These are phyloP conservation scores for Cydia strobilella DNA, from an alignment of 1,140 invertebrate species.

Conservation along the genomic window DNA sequence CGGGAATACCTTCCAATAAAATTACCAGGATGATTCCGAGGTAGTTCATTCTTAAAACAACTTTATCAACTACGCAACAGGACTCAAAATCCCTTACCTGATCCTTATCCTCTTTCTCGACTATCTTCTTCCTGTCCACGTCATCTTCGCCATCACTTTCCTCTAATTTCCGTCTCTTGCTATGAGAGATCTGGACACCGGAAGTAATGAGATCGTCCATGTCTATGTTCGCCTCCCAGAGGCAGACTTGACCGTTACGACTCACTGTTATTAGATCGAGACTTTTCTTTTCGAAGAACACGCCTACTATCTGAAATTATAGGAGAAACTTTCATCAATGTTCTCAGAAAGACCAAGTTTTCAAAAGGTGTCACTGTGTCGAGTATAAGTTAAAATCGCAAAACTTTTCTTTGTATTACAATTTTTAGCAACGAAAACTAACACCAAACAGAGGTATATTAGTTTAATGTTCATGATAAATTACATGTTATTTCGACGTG, in stretches of 20 bases:
- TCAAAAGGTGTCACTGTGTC: not conserved
- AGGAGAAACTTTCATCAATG: not conserved
- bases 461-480: too few relatives aligned
- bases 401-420: too few relatives aligned
- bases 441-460: too few relatives aligned
- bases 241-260: slow-evolving; percentile 86
- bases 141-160: slow-evolving; percentile 82
- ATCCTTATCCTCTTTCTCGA: slow-evolving; percentile 71
- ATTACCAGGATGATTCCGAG: too few relatives aligned
- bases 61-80: not conserved
- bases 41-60: not conserved
- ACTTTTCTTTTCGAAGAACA: slow-evolving; percentile 93
- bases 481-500: too few relatives aligned
- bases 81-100: slow-evolving; percentile 57
- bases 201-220: slow-evolving; percentile 82
- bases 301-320: slow-evolving; percentile 84
- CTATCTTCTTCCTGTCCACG: slow-evolving; percentile 79
- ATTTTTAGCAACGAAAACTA: too few relatives aligned
- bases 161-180: slow-evolving; percentile 63
- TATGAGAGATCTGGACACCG: slow-evolving; percentile 74
- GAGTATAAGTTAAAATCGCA: too few relatives aligned
- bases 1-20: too few relatives aligned
- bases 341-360: too few relatives aligned
- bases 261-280: slow-evolving; percentile 90
- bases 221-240: slow-evolving; percentile 93